phyloP scores from a whole-genome alignment of 2,888 invertebrate species.

The Hedychridium roseum region DNA sequence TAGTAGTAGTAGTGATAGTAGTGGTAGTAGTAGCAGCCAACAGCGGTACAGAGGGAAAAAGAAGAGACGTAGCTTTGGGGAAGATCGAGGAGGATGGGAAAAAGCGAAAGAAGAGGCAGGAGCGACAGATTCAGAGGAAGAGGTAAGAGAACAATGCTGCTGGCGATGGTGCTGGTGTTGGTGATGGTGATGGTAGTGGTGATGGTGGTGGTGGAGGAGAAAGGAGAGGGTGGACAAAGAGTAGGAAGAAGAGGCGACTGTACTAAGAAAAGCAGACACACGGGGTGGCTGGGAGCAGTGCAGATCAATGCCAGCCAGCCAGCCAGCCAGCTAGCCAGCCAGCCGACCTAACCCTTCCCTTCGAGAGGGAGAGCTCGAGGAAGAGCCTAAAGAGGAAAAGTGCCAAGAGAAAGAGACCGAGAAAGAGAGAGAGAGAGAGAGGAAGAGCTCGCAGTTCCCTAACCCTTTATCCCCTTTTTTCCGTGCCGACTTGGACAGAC shows the following conservation, averaged over 20 bases:
- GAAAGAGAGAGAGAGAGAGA: too few relatives aligned
- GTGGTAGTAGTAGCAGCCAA: slow-evolving; percentile 36
- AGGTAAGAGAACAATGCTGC: too few relatives aligned
- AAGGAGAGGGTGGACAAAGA: slow-evolving; percentile 22
- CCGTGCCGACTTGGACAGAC: slow-evolving; percentile 41
- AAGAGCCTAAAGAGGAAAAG: too few relatives aligned
- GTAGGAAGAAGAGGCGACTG: slow-evolving; percentile 37
- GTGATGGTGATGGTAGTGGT: slow-evolving; percentile 20
- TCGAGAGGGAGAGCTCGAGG: too few relatives aligned
- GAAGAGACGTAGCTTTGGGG: slow-evolving; percentile 30
- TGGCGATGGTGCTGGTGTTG: slow-evolving; percentile 31
- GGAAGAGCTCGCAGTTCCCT: too few relatives aligned
- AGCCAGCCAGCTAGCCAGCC: slow-evolving; percentile 35
- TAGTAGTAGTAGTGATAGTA: slow-evolving; percentile 7
- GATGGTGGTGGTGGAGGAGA: slow-evolving; percentile 20
- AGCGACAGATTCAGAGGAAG: too few relatives aligned
- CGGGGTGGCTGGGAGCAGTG: slow-evolving; percentile 43
- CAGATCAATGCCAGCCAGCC: slow-evolving; percentile 51
- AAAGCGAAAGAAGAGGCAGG: too few relatives aligned
- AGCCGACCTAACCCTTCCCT: slow-evolving; percentile 44
- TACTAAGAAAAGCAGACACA: slow-evolving; percentile 53
- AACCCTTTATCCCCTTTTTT: slow-evolving; percentile 44
- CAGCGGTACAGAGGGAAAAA: slow-evolving; percentile 39
- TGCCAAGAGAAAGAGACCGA: too few relatives aligned
- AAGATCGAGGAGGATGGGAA: too few relatives aligned